Evolutionary conservation across 1,140 invertebrate species (phyloP), one percentile per base, ranked within the genome.

Genomic region (Oryctes rhinoceros): DNA sequence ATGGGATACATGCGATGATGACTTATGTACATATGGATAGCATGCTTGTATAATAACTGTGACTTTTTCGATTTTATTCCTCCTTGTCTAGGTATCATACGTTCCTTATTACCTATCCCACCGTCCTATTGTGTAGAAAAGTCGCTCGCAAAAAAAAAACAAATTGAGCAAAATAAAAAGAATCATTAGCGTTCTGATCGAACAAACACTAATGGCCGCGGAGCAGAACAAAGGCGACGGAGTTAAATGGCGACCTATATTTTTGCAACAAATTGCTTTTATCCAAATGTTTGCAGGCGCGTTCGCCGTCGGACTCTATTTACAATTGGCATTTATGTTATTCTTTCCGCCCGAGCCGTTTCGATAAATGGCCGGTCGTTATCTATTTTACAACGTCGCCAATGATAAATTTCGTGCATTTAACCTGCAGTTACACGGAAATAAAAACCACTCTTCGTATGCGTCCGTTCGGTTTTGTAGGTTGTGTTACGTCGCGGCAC

Each of bases 201-300:
- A n/a, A 59, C 53, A 15, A 59, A 18, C 53, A 18, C 53, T 59
- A n/a, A 44, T 59, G 18, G 11, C n/a, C n/a, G 15, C 53, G 53
- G 5, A n/a, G 15, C 53, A 59, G 53, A 18, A 59, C 39, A 44
- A 59, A 18, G 53, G 13, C n/a, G 53, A 18, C 39, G 18, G 53
- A 59, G 13, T 59, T 18, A 59, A 59, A 59, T 59, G 53, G 53
- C 18, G 15, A 59, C 53, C 53, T 59, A 59, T 59, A 59, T 59
- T 59, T 59, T 59, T 59, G 53, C 53, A 59, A 59, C 53, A 59
- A 59, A 59, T 59, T 59, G 53, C 53, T 18, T 59, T 59, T 59
- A 59, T 59, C 53, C 53, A 59, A 59, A 59, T 59, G 53, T 59
- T 59, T 59, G 53, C 53, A 44, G 5, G 53, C 53, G 15, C 53